Evolutionary conservation across 1,140 invertebrate genomes (phyloP).

Genomic region (Drosophila nigrodunni): DNA sequence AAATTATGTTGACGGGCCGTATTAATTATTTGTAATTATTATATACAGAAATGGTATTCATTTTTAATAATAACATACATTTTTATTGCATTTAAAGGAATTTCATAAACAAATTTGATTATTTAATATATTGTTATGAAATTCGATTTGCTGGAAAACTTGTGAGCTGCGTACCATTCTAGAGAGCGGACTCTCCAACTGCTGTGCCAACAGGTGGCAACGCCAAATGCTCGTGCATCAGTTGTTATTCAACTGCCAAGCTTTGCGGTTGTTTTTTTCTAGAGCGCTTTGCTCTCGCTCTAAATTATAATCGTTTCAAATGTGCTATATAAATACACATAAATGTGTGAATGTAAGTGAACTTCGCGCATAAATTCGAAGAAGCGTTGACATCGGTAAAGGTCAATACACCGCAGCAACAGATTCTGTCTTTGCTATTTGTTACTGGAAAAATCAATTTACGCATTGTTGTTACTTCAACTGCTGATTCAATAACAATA

Average conservation of each 20-base stretch:
- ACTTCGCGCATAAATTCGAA: constrained; percentile 45
- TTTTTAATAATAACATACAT: too few species aligned
- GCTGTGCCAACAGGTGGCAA: constrained; percentile 33
- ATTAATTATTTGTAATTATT: too few species aligned
- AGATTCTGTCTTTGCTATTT: constrained; percentile 23
- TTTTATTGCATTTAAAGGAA: too few species aligned
- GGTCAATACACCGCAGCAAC: constrained; percentile 58
- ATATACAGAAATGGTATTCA: too few species aligned
- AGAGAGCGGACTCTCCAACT: not conserved
- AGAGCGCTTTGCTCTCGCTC: not conserved
- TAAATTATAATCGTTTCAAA: constrained; percentile 33
- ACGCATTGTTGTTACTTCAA: not conserved
- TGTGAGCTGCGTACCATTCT: constrained; percentile 19
- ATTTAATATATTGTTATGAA: not conserved
- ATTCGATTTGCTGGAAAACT: not conserved
- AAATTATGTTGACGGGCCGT: too few species aligned
- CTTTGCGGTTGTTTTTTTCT: constrained; percentile 15
- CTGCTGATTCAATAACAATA: not conserved
- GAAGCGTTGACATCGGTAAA: constrained; percentile 62
- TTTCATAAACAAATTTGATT: too few species aligned
- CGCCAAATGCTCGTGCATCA: constrained; percentile 19
- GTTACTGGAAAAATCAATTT: constrained; percentile 71
- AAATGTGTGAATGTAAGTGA: constrained; percentile 20
- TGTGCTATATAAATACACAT: constrained; percentile 1
- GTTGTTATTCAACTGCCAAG: constrained; percentile 57